Evolutionary conservation across 92 coral and sea anemone species (phyloP).

Genomic region (Pocillopora grandis): DNA sequence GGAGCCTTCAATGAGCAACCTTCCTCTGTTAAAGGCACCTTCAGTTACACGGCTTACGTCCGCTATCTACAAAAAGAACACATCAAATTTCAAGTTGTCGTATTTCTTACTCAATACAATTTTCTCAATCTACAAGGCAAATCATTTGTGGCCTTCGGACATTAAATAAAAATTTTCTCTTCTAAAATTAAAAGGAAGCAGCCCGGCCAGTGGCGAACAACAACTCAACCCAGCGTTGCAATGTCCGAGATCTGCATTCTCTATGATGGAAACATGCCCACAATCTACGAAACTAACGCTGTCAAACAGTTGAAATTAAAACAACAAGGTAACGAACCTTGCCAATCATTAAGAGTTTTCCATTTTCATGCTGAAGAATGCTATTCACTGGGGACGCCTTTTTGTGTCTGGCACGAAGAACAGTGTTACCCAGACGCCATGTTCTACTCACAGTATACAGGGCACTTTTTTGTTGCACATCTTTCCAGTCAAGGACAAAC

Average conservation of each 20-base stretch:
- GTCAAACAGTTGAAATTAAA: neutral
- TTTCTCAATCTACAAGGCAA: no score
- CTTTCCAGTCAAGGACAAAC: conserved; percentile 49
- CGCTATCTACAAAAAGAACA: conserved; percentile 54
- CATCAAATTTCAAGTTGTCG: neutral
- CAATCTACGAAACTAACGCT: no score
- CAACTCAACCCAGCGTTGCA: no score
- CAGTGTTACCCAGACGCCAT: conserved; percentile 85
- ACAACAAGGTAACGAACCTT: conserved; percentile 55
- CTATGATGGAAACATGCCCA: no score
- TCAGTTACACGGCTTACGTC: conserved; percentile 77
- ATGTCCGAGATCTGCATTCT: no score
- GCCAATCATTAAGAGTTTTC: conserved; percentile 75
- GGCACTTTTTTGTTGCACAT: conserved; percentile 54
- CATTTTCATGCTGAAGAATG: conserved; percentile 77
- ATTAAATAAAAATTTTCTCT: no score
- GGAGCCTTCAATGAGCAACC: conserved; percentile 65
- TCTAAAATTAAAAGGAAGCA: no score
- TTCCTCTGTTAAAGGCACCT: conserved; percentile 80
- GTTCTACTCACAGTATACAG: conserved; percentile 76
- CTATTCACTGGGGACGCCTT: conserved; percentile 77
- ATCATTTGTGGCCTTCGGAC: no score
- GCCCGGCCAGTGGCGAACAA: no score
- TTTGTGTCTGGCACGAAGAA: conserved; percentile 76
- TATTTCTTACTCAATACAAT: neutral